phyloP scores from a whole-genome alignment of 2,113 vertebrate species.

The Globicephala melas region DNA sequence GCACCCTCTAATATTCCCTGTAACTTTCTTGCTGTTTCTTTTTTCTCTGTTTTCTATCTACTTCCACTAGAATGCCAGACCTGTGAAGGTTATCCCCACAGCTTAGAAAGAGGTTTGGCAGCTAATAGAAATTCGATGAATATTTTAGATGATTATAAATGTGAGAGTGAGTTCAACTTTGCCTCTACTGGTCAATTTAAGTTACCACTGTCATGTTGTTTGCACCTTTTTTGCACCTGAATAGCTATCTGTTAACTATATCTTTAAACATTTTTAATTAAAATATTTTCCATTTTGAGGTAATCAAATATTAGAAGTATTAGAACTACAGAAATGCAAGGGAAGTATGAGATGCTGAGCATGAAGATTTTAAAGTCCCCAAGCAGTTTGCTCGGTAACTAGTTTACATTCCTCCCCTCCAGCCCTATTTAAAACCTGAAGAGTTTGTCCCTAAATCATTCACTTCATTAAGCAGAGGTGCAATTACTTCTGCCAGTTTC shows the following conservation, averaged over 20 bases:
- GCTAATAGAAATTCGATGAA: background rate
- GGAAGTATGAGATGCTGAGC: background rate
- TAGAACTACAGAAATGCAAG: background rate
- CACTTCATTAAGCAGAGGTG: conserved; percentile 32
- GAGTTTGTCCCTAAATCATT: conserved; percentile 44
- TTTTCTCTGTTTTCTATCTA: background rate
- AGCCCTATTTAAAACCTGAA: background rate
- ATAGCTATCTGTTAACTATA: background rate
- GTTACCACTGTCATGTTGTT: background rate
- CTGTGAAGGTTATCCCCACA: background rate
- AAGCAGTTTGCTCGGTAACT: background rate
- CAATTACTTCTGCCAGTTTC: background rate
- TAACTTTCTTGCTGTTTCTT: background rate
- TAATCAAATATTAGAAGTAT: background rate
- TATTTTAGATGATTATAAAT: background rate
- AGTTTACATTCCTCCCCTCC: background rate
- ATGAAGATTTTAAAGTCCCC: background rate
- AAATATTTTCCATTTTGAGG: background rate
- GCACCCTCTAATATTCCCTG: background rate
- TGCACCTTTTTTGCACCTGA: background rate
- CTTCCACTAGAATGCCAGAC: background rate
- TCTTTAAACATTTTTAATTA: background rate
- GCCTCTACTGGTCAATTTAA: background rate
- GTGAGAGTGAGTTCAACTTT: background rate
- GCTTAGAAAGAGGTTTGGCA: background rate